Evolutionary conservation across 2,888 invertebrate species (phyloP).

Genomic region (Hirtodrosophila histrioides): DNA sequence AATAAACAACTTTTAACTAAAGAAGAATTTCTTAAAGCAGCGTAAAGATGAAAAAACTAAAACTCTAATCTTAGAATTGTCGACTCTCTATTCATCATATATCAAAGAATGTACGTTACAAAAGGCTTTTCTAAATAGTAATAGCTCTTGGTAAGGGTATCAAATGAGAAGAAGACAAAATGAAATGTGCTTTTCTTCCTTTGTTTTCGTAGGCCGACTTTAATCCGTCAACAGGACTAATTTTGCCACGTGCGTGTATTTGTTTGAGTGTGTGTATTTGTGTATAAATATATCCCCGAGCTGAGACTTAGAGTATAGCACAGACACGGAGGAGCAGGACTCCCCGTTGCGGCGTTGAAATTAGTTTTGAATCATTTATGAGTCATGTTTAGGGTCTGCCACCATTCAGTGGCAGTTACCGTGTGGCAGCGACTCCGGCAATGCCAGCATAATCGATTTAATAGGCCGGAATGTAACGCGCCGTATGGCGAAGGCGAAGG

Average conservation of each 20-base stretch:
- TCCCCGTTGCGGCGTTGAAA: slow-evolving; percentile 68
- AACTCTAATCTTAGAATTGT: too few relatives aligned
- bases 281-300: slow-evolving; percentile 30
- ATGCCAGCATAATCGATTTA: slow-evolving; percentile 71
- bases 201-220: slow-evolving; percentile 31
- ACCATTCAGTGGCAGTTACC: slow-evolving; percentile 55
- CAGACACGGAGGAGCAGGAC: slow-evolving; percentile 44
- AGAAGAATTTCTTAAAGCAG: too few relatives aligned
- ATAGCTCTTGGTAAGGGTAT: slow-evolving; percentile 6
- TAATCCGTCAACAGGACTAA: slow-evolving; percentile 69
- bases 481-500: slow-evolving; percentile 53
- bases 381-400: slow-evolving; percentile 77
- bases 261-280: slow-evolving; percentile 31
- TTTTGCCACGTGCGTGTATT: slow-evolving; percentile 63
- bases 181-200: slow-evolving; percentile 27
- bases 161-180: slow-evolving; percentile 24
- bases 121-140: not conserved
- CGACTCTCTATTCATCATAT: too few relatives aligned
- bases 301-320: slow-evolving; percentile 32
- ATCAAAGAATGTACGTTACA: not conserved
- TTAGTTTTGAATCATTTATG: slow-evolving; percentile 81
- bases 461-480: slow-evolving; percentile 70
- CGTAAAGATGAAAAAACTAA: too few relatives aligned
- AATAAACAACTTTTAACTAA: too few relatives aligned
- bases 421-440: slow-evolving; percentile 24